phyloP scores from a whole-genome alignment of 2,888 invertebrate species.

The Muscina levida region DNA sequence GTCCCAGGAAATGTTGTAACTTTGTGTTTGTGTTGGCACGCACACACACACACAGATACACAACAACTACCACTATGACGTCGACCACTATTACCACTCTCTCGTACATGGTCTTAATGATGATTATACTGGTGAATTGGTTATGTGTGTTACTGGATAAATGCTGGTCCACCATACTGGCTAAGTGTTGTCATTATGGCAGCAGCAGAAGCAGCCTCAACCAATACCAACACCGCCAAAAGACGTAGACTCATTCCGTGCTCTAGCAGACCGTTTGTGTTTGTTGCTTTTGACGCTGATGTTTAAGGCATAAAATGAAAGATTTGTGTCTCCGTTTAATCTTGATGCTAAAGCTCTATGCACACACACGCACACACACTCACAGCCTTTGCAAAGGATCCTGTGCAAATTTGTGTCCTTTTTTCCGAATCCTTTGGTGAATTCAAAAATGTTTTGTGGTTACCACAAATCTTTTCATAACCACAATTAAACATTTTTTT shows the following conservation, averaged over 20 bases:
- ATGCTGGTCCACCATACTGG: conserved; percentile 64
- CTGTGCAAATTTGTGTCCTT: conserved; percentile 21
- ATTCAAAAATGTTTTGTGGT: conserved; percentile 15
- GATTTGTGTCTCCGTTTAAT: conserved; percentile 36
- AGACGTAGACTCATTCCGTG: background rate
- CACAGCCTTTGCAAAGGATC: conserved; percentile 20
- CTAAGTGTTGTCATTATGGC: conserved; percentile 63
- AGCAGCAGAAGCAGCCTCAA: background rate
- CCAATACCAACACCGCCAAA: background rate
- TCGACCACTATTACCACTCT: too few species aligned
- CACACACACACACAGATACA: conserved; percentile 31
- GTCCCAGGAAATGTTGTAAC: conserved; percentile 9
- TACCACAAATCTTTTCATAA: conserved; percentile 64
- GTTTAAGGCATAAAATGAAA: conserved; percentile 22
- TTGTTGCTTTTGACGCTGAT: background rate
- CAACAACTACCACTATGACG: background rate
- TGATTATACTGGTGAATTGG: conserved; percentile 66
- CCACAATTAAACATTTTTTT: conserved; percentile 61
- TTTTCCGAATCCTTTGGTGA: background rate
- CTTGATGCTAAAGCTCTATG: too few species aligned
- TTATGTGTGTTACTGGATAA: conserved; percentile 32
- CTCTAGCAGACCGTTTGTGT: too few species aligned
- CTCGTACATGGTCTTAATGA: conserved; percentile 67
- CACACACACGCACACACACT: too few species aligned
- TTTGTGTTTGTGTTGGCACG: conserved; percentile 9